Base-by-base conservation (phyloP, 2,113 vertebrate genomes). In the Actenoides hombroni region DNA sequence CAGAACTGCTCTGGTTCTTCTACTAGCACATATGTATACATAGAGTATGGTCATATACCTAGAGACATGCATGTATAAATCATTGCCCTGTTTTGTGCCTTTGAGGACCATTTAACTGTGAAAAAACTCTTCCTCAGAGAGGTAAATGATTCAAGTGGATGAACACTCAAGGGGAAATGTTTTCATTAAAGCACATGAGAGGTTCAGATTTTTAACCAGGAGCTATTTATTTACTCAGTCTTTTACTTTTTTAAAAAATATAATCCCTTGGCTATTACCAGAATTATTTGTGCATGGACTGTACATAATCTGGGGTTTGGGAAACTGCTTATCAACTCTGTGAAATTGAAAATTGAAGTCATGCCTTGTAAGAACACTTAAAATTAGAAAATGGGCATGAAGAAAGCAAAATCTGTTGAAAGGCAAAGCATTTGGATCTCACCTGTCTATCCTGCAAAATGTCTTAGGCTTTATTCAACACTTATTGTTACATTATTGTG, bases 221-320 rank as follows among this genome's bases (percentile, higher is more conserved):
- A 91, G 31, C 23, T 79, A 35, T 67, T 91, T 94, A 57, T 80
- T 94, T 77, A 73, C n/a, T 60, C 28, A 48, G 42, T 65, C 35
- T 85, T 79, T 79, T 67, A 40, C 8, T 12, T 56, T 69, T 73
- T 79, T 78, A 42, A 42, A 42, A 24, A 49, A 49, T 76, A 73
- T 73, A 91, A 93, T 85, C 63, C 33, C 31, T 80, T 90, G 91
- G 35, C 65, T 80, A 26, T 86, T 91, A 61, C 20, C 15, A 37
- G 48, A 82, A 70, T 70, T 87, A 67, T 92, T 92, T 90, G 54
- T 90, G 84, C 93, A 67, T 19, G 46, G 49, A 28, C 63, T 83
- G 67, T 93, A 75, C 59, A 54, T 83, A 77, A 87, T 85, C 53
- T 25, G 16, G 17, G 25, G 53, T 65, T 73, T 92, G 49, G 57